Percentiles rank a stretch among this genome's conserved stretches.
Evolutionary conservation across 1,140 invertebrate species (phyloP).

Genomic region (Cyclargus thomasi): DNA sequence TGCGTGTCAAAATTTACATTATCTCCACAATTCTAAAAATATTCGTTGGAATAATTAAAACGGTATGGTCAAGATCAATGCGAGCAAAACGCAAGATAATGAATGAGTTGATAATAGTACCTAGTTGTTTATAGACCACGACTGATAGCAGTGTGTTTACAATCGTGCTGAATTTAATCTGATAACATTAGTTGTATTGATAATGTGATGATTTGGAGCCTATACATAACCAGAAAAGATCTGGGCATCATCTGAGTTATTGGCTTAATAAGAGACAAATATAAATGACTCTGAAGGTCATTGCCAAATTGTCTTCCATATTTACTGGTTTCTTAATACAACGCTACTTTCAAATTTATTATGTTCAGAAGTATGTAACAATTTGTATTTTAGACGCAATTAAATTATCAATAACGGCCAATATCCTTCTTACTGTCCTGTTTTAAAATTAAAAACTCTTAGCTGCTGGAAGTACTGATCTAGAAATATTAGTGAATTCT

Average conservation of each 20-base stretch:
- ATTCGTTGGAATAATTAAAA: slow-evolving; percentile 18
- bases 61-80: slow-evolving; percentile 37
- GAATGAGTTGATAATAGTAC: slow-evolving; percentile 29
- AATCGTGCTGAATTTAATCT: slow-evolving; percentile 42
- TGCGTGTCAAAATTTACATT: background rate
- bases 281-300: background rate
- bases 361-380: background rate
- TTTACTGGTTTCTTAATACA: background rate
- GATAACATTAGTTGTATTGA: slow-evolving; percentile 35
- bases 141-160: slow-evolving; percentile 51
- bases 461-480: background rate
- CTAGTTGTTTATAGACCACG: slow-evolving; percentile 28
- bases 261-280: background rate
- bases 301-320: background rate
- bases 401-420: background rate
- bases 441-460: background rate
- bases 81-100: slow-evolving; percentile 28
- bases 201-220: slow-evolving; percentile 23
- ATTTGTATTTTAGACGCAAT: background rate
- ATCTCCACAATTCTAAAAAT: slow-evolving; percentile 15
- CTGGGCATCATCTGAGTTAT: background rate
- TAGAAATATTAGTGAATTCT: background rate
- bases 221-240: slow-evolving; percentile 30
- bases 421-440: background rate
- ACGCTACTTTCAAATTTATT: background rate